Base-by-base conservation (phyloP, 2,113 vertebrate genomes). In the Rhodinocichla rosea region DNA sequence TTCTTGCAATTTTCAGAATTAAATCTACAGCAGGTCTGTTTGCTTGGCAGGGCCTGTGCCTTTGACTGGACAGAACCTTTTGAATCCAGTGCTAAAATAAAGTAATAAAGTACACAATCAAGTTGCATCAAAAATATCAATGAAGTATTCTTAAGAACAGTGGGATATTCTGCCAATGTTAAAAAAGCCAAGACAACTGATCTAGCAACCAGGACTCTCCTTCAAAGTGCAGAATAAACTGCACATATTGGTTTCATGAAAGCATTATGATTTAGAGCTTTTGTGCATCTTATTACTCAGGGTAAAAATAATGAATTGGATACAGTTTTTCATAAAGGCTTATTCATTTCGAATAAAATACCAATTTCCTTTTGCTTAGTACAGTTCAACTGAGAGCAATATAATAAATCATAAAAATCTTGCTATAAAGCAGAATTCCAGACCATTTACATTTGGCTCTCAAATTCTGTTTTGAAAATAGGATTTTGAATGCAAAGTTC, bases 331-430 rank as follows among this genome's bases (percentile, higher is more conserved):
- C 85, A 89, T 75, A 81, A 94, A 92, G 65, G 33, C 55, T 77
- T 96, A 91, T 67, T 93, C 65, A n/a, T 47, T 88, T 91, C 84
- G 74, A 93, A 91, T 90, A 95, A 95, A 94, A 95, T 39, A 91
- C 35, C 70, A 85, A 88, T 93, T 93, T 95, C 68, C 90, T 90
- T 94, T 94, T 82, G 69, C 83, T 87, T 76, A 84, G 57, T 87
- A 75, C 35, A 90, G 90, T 92, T 92, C 83, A 92, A 78, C 49
- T 68, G 83, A 95, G 70, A 96, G 47, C 68, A 94, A 40, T 90
- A 90, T 49, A 90, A 90, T 84, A 92, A 90, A 94, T 90, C 90
- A 91, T 53, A 81, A 93, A 95, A 89, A 80, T 40, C 73, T 81
- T 83, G 42, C 85, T 78, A 78, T 89, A 96, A 95, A 94, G 85